Evolutionary conservation across 2,113 vertebrate genomes (phyloP).

Genomic region (Corythoichthys intestinalis): DNA sequence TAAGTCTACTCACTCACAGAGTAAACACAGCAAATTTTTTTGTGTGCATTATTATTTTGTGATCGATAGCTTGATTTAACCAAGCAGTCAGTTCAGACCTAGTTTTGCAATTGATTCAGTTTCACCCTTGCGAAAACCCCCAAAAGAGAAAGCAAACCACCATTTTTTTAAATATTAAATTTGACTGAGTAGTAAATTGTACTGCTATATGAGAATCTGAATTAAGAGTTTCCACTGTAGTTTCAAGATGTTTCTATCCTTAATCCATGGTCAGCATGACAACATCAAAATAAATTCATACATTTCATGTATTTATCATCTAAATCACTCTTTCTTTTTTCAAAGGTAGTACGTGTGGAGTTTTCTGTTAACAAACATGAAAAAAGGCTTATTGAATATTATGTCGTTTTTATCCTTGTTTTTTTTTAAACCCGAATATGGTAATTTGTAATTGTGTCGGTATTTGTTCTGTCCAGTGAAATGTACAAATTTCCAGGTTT

Average conservation of each 20-base stretch:
- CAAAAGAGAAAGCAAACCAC: background rate
- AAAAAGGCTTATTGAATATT: background rate
- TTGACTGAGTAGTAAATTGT: background rate
- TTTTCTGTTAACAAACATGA: background rate
- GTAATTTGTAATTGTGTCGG: background rate
- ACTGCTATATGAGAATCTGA: background rate
- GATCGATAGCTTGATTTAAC: background rate
- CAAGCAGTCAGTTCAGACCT: background rate
- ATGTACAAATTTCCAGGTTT: background rate
- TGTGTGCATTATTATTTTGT: background rate
- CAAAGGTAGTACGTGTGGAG: conserved; percentile 10
- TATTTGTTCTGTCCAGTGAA: background rate
- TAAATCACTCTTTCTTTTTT: conserved; percentile 15
- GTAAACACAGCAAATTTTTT: background rate
- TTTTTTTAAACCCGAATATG: background rate
- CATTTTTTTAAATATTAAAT: background rate
- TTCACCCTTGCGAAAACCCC: too few relatives aligned
- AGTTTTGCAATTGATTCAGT: background rate
- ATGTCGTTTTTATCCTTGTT: background rate
- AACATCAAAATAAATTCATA: background rate
- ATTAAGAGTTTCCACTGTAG: conserved; percentile 6
- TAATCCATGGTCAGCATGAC: background rate
- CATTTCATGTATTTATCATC: conserved; percentile 10
- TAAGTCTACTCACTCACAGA: background rate
- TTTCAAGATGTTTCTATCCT: background rate